Base-by-base conservation (phyloP, 2,797 vertebrate species). In the Lutjanus argentimaculatus region DNA sequence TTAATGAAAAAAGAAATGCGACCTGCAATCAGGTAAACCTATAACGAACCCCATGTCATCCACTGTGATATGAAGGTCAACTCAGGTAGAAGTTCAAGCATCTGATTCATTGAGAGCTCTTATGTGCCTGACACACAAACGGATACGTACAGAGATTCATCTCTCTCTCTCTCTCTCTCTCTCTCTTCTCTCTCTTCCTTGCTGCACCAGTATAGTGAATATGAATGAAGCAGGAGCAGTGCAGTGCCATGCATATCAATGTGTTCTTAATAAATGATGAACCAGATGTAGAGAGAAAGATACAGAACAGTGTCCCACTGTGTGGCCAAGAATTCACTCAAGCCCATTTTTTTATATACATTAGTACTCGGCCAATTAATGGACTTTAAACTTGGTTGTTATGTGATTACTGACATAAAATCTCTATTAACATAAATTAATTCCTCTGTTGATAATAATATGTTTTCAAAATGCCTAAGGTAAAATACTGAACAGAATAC, bases 221-320 rank as follows among this genome's bases (percentile, higher is more conserved):
- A 85, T 87, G 81, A 87, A 90, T 85, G 75, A 79, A 88, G 77
- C 72, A 19, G 59, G 22, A 82, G 72, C 73, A 57, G 75, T 81
- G 79, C 76, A 53, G 76, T 17, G 12, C 49, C 68, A 15, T 84
- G 87, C 91, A 89, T 91, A 87, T 85, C 83, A 91, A 89, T 90
- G 72, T 78, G 69, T 43, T 58, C 71, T 82, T 82, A 75, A 92
- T 90, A 87, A 89, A 88, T 91, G 73, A 93, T 91, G 75, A 89
- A 90, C 68, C 82, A 89, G 88, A 91, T 88, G 80, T 75, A 75
- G 89, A 74, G 80, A 72, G 77, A 79, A 82, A 57, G 71, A 77
- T 46, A 55, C 22, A 77, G 65, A 72, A 22, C 13, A 61, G 73
- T 55, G 75, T 79, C 52, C 36, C 4, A 14, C 63, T 58, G 25